These are phyloP conservation scores for Phalacrocorax brasilianus DNA, from an alignment of 2,113 vertebrate genomes.

Conservation along the genomic window DNA sequence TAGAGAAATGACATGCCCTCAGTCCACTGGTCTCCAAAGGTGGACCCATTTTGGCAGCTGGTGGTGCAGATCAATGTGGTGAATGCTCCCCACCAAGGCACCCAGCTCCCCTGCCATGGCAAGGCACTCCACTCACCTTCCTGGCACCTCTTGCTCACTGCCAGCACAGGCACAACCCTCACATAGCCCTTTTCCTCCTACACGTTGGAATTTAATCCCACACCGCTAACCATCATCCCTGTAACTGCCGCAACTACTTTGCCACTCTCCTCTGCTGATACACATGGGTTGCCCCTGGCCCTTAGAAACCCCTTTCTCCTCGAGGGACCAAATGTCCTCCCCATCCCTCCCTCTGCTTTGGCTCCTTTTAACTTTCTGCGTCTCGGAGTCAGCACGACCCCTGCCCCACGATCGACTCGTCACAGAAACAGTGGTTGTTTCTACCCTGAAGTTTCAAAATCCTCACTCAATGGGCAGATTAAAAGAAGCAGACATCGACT, in stretches of 20 bases:
- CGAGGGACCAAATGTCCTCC: not conserved
- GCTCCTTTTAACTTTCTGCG: not conserved
- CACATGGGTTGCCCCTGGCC: not conserved
- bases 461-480: not conserved
- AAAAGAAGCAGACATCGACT: not conserved
- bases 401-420: not conserved
- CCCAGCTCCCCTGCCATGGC: not conserved
- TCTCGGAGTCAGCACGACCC: not conserved
- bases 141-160: not conserved
- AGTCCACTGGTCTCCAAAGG: accelerated
- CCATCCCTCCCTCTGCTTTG: not conserved
- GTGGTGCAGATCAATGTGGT: not conserved
- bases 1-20: not conserved
- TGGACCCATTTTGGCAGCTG: not conserved
- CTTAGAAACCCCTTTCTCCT: not conserved
- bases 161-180: not conserved
- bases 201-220: not conserved
- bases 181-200: not conserved
- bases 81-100: not conserved
- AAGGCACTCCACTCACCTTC: not conserved
- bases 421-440: not conserved
- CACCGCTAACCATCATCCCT: accelerated
- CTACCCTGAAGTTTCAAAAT: not conserved
- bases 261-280: not conserved
- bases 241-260: not conserved